Evolutionary conservation across 2,797 vertebrate species (phyloP).

Genomic region (Pipistrellus pygmaeus): DNA sequence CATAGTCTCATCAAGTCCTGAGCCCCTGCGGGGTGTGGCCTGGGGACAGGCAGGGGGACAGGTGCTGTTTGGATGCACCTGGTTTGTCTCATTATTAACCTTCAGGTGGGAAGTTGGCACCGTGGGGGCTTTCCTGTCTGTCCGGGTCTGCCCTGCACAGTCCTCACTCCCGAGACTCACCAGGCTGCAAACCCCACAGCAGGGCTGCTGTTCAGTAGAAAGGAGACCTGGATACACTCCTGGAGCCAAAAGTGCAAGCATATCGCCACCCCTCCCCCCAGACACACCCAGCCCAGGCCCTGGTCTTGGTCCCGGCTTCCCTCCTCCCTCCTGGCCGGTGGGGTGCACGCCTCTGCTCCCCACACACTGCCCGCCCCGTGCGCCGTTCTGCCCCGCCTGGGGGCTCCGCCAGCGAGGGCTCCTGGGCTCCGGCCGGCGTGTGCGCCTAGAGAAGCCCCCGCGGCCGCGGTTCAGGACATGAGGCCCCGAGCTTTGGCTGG

Average conservation of each 20-base stretch:
- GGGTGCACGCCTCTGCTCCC: too few species aligned
- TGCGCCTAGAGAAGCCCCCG: not conserved
- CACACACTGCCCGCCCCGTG: fast-evolving
- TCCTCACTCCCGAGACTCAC: not conserved
- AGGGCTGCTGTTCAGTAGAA: not conserved
- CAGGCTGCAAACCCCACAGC: not conserved
- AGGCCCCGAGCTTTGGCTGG: not conserved
- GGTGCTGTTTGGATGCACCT: not conserved
- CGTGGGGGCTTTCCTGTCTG: not conserved
- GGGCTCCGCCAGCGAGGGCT: not conserved
- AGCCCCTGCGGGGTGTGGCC: not conserved
- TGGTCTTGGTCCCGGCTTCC: fast-evolving
- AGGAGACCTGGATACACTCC: too few species aligned
- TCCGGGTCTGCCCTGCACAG: not conserved
- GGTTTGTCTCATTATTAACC: not conserved
- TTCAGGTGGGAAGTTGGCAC: not conserved
- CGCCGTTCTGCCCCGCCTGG: not conserved
- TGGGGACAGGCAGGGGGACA: not conserved
- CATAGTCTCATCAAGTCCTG: not conserved
- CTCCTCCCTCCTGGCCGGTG: not conserved
- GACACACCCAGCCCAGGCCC: too few species aligned
- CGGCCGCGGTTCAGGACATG: fast-evolving
- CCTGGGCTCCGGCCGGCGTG: not conserved
- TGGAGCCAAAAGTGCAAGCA: not conserved
- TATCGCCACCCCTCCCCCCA: not conserved